These are phyloP conservation scores for Gallinago nigripennis DNA, from an alignment of 2,797 vertebrate genomes.

Conservation along the genomic window DNA sequence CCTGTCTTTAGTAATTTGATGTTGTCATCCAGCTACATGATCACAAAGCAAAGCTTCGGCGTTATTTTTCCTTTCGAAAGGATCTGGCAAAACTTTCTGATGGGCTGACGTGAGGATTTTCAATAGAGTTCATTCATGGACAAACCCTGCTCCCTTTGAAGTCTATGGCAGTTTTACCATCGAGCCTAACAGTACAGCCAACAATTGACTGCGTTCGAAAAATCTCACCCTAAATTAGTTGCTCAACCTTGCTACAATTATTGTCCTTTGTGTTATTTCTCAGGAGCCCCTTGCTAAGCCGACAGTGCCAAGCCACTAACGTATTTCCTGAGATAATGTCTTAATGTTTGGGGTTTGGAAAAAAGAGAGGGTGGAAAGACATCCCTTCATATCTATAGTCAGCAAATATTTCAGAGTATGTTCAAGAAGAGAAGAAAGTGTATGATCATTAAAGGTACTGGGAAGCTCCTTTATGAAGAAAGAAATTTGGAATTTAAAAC, in stretches of 20 bases:
- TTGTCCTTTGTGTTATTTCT: slow-evolving; percentile 61
- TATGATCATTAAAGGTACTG: background rate
- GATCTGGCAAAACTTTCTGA: background rate
- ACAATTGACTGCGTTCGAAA: background rate
- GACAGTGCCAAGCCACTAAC: slow-evolving; percentile 25
- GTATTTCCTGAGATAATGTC: slow-evolving; percentile 37
- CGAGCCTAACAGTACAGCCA: background rate
- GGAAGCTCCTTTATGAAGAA: background rate
- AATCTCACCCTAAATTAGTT: slow-evolving; percentile 54
- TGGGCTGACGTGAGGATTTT: background rate
- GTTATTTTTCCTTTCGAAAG: background rate
- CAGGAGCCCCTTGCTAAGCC: slow-evolving; percentile 41
- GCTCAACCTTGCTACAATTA: slow-evolving; percentile 57
- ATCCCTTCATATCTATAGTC: background rate
- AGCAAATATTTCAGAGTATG: background rate
- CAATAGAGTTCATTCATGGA: background rate
- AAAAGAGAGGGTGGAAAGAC: background rate
- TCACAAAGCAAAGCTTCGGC: background rate
- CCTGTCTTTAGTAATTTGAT: background rate
- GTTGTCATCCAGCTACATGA: background rate
- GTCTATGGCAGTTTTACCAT: background rate
- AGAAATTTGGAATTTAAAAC: background rate
- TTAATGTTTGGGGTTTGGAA: slow-evolving; percentile 24
- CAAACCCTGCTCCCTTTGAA: background rate
- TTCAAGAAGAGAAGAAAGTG: background rate